Conservation (phyloP, 2,888 invertebrate species). For the Zygaena filipendulae region DNA sequence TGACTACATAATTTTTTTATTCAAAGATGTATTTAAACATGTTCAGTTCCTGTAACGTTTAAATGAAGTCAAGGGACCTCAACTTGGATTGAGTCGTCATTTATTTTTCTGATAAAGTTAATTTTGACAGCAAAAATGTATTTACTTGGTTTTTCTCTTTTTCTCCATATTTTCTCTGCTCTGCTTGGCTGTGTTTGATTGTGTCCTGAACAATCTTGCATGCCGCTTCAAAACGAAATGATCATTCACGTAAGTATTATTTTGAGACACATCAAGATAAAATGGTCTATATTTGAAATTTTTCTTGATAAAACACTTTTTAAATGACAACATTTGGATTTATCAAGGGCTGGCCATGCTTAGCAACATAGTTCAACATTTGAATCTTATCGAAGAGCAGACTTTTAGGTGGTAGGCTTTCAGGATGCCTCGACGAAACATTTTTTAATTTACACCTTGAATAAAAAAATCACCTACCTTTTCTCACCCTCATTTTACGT, state of each 20-base stretch:
- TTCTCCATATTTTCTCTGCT: conserved; percentile 84
- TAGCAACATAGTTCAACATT: no score
- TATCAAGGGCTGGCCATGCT: no score
- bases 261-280: conserved; percentile 63
- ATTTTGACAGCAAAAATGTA: conserved; percentile 70
- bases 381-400: no score
- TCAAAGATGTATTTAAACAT: no score
- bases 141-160: conserved; percentile 80
- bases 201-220: conserved; percentile 81
- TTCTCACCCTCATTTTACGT: conserved; percentile 39
- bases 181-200: conserved; percentile 88
- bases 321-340: no score
- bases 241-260: conserved; percentile 81
- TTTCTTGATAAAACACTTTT: no score
- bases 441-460: not conserved
- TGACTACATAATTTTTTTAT: no score
- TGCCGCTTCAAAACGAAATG: conserved; percentile 80
- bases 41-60: conserved; percentile 15
- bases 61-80: conserved; percentile 63
- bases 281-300: conserved; percentile 21
- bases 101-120: conserved; percentile 62
- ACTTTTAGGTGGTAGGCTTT: no score
- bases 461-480: conserved; percentile 37
- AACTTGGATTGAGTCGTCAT: conserved; percentile 55
- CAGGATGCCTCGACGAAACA: no score